These are phyloP conservation scores for Argyra leucocephala DNA, from an alignment of 2,888 invertebrate genomes.

Conservation along the genomic window DNA sequence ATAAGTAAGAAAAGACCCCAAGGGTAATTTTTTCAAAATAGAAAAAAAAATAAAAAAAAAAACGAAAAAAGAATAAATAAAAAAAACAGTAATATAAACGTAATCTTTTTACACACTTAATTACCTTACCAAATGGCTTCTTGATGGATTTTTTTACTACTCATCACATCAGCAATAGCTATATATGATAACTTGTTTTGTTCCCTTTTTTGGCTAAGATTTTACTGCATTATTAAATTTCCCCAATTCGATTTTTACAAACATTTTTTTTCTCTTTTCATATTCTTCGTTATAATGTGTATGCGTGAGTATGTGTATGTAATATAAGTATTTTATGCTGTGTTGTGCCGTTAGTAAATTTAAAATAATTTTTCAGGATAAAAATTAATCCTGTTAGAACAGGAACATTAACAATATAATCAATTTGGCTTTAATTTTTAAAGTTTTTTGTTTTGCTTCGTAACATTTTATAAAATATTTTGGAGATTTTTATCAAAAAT, in stretches of 20 bases:
- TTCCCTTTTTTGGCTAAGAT: too few relatives aligned
- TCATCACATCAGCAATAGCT: neutral
- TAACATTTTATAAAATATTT: too few relatives aligned
- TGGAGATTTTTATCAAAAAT: too few relatives aligned
- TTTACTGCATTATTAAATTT: too few relatives aligned
- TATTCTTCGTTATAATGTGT: too few relatives aligned
- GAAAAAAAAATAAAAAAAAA: neutral
- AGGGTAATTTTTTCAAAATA: neutral
- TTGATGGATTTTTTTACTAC: conserved; percentile 8
- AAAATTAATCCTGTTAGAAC: conserved; percentile 8
- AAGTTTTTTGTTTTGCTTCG: too few relatives aligned
- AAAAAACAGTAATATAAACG: neutral
- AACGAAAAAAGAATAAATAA: neutral
- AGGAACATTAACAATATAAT: too few relatives aligned
- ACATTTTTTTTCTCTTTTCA: too few relatives aligned
- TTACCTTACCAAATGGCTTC: conserved; percentile 14
- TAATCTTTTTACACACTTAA: conserved; percentile 15
- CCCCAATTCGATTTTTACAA: too few relatives aligned
- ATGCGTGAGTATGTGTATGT: too few relatives aligned
- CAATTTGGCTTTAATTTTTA: too few relatives aligned
- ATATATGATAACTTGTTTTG: neutral
- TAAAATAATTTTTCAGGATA: conserved; percentile 4
- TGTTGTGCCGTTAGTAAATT: neutral
- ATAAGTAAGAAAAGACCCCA: neutral
- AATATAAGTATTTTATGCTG: too few relatives aligned